phyloP scores from a whole-genome alignment of 2,888 invertebrate species.

The Erebia ligea region DNA sequence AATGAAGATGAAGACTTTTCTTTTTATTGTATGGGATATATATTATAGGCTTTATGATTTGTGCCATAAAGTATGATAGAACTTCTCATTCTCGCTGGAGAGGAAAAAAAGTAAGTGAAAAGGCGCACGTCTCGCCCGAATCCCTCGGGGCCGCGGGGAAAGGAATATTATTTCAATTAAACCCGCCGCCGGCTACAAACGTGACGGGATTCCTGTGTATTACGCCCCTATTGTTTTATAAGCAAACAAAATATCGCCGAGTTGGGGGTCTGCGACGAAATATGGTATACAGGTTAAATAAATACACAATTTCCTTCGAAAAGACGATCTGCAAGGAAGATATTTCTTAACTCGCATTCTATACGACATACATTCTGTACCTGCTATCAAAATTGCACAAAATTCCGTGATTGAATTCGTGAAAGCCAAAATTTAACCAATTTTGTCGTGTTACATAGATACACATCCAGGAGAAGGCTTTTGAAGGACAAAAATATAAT shows the following conservation, averaged over 20 bases:
- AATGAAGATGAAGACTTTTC: no score
- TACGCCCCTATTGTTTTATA: slow-evolving; percentile 20
- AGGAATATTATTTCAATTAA: slow-evolving; percentile 76
- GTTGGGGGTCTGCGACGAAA: background rate
- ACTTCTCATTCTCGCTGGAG: slow-evolving; percentile 70
- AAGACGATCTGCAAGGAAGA: no score
- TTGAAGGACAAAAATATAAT: no score
- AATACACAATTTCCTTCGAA: background rate
- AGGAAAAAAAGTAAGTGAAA: slow-evolving; percentile 59
- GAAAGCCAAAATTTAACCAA: no score
- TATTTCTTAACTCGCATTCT: no score
- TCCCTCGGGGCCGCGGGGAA: slow-evolving; percentile 68
- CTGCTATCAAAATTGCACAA: no score
- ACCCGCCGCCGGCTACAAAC: slow-evolving; percentile 27
- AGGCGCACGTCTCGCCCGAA: slow-evolving; percentile 64
- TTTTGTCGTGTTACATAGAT: no score
- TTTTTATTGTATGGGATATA: no score
- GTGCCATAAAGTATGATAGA: slow-evolving; percentile 69
- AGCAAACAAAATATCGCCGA: slow-evolving; percentile 12
- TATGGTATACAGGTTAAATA: background rate
- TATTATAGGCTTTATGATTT: no score
- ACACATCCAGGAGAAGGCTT: no score
- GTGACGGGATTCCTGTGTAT: slow-evolving; percentile 27
- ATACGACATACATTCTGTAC: no score
- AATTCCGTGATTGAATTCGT: no score